phyloP scores from a whole-genome alignment of 2,113 vertebrate genomes.

The Larimichthys polyactis region DNA sequence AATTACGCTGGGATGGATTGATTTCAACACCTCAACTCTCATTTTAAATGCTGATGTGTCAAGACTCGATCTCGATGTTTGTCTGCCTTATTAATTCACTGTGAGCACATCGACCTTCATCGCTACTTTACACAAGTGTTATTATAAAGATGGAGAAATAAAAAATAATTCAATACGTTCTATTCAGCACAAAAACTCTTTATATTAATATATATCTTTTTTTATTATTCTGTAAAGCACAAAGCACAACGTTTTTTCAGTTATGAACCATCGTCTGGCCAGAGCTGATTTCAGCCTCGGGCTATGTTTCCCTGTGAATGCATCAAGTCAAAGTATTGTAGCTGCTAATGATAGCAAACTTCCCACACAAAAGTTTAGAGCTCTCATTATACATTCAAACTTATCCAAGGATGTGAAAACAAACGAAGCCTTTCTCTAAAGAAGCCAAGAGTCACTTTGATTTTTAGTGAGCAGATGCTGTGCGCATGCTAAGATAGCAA shows the following conservation, averaged over 20 bases:
- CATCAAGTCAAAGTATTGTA: slow-evolving; percentile 23
- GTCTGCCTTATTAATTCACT: not conserved
- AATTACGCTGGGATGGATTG: not conserved
- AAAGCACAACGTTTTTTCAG: not conserved
- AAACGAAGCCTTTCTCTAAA: slow-evolving; percentile 29
- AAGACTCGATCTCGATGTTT: not conserved
- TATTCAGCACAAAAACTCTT: not conserved
- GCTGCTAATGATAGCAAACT: slow-evolving; percentile 51
- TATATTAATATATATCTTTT: not conserved
- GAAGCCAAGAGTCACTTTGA: slow-evolving; percentile 32
- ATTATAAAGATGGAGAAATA: not conserved
- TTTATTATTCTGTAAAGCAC: not conserved
- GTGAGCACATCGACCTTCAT: not conserved
- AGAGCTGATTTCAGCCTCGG: slow-evolving; percentile 42
- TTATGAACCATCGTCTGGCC: slow-evolving; percentile 28
- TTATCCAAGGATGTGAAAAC: slow-evolving; percentile 38
- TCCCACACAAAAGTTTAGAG: slow-evolving; percentile 48
- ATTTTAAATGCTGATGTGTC: not conserved
- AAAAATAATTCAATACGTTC: not conserved
- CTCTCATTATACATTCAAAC: slow-evolving; percentile 50
- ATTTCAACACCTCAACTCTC: not conserved
- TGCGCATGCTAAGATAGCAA: slow-evolving; percentile 30
- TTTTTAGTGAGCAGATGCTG: slow-evolving; percentile 32
- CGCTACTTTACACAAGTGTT: not conserved
- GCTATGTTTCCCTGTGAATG: slow-evolving; percentile 40